Conservation (phyloP, 2,113 vertebrate species). For the Cinclus cinclus region DNA sequence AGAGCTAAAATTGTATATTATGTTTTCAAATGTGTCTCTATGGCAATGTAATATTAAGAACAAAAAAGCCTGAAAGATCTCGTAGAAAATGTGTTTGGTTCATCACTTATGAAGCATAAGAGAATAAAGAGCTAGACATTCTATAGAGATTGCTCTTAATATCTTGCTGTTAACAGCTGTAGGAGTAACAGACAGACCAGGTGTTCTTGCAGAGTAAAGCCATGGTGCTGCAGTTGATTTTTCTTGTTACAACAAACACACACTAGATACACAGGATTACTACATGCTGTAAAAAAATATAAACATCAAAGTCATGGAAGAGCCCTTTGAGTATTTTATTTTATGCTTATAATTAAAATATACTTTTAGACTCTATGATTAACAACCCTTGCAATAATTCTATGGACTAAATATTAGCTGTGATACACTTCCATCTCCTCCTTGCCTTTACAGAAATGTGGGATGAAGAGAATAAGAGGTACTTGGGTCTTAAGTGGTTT, state of each 20-base stretch:
- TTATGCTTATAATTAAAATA: neutral
- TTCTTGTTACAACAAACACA: neutral
- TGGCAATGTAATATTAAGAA: neutral
- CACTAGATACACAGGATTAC: neutral
- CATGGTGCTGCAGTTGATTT: neutral
- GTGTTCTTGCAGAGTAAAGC: neutral
- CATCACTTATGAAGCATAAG: neutral
- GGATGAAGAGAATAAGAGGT: neutral
- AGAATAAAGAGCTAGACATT: neutral
- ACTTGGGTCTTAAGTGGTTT: neutral
- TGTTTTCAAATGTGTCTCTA: neutral
- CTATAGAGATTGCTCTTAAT: neutral
- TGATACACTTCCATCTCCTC: neutral
- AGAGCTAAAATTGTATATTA: neutral
- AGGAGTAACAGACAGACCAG: neutral
- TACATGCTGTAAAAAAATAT: neutral
- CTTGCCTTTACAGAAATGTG: neutral
- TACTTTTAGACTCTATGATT: neutral
- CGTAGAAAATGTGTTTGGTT: neutral
- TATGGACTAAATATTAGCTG: neutral
- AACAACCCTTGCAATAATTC: neutral
- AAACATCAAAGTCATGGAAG: neutral
- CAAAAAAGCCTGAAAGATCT: neutral
- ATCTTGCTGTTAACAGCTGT: neutral
- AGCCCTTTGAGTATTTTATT: neutral